Evolutionary conservation across 1,140 invertebrate species (phyloP), one percentile per base, ranked within the genome.

Genomic region (Globodera rostochiensis): DNA sequence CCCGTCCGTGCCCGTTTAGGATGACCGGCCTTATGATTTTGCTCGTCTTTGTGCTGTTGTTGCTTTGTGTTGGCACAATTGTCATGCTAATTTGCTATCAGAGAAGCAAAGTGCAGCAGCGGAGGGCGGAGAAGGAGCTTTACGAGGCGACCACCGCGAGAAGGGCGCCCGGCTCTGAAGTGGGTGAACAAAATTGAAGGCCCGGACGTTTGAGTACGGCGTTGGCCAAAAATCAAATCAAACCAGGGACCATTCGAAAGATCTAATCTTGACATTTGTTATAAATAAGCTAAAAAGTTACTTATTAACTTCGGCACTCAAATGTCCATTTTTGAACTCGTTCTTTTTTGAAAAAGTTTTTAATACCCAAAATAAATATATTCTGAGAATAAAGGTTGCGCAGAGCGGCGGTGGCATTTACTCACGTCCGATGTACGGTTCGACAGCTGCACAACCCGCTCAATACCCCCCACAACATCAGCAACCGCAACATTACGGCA

Each of bases 51-150:
- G 88, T 89, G 4, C 84, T 89, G 57, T 36, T 89, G 9, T 82
- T 88, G 45, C 87, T 89, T 57, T 77, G 87, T n/a, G 81, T 86
- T 46, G 88, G 88, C 49, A 81, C 84, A 4, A 77, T 86, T 70
- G 64, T 84, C 13, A 87, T 89, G 83, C 86, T 89, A 36, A 69
- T 85, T 71, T 89, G 88, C 79, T 89, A 90, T 80, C 88, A 90
- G 49, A 73, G 88, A 50, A 83, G 84, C 21, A 89, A 89, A 79
- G 69, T 46, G 69, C 79, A 84, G 73, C 86, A 90, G 81, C 60
- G 88, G 69, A 82, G 82, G 36, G 84, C 88, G 49, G 88, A 89
- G 45, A 87, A 86, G 66, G 83, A 87, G 64, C 76, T 82, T 25
- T 86, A 84, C 75, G 84, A 86, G 79, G 78, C 70, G 25, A 83